These are phyloP conservation scores for Echinarachnius parma DNA, from an alignment of 53 echinoderm and acorn worm genomes.

Conservation along the genomic window DNA sequence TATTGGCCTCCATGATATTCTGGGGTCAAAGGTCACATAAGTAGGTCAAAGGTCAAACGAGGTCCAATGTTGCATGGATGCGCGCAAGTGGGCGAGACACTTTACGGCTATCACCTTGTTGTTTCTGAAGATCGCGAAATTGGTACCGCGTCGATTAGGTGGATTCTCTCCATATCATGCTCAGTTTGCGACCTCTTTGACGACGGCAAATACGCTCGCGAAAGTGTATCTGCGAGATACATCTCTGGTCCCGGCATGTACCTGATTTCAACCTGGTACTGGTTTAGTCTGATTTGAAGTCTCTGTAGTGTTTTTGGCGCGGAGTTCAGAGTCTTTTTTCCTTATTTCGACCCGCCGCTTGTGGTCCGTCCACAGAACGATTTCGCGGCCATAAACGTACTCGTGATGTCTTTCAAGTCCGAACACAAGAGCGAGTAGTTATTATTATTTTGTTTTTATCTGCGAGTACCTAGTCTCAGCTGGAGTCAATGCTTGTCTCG, in stretches of 20 bases:
- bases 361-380: slow-evolving; percentile 60
- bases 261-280: slow-evolving; percentile 52
- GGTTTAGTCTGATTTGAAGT: slow-evolving; percentile 44
- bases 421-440: slow-evolving; percentile 59
- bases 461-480: too few species aligned
- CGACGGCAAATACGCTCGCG: slow-evolving; percentile 39
- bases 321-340: slow-evolving; percentile 41
- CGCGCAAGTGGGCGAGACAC: too few species aligned
- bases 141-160: slow-evolving; percentile 44
- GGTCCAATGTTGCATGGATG: too few species aligned
- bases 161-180: slow-evolving; percentile 41
- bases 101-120: too few species aligned
- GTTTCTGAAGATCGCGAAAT: too few species aligned
- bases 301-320: slow-evolving; percentile 63
- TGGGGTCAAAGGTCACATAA: too few species aligned
- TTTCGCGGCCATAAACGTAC: slow-evolving; percentile 47
- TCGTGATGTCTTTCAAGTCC: slow-evolving; percentile 63
- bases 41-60: too few species aligned
- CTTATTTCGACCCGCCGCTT: slow-evolving; percentile 54
- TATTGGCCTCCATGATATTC: too few species aligned
- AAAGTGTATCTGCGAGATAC: slow-evolving; percentile 61
- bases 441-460: too few species aligned
- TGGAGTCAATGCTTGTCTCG: too few species aligned
- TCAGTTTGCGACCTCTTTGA: slow-evolving; percentile 28
- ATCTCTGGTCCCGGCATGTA: slow-evolving; percentile 59